phyloP scores from a whole-genome alignment of 2,888 invertebrate species.

The Pyrocoelia pectoralis region DNA sequence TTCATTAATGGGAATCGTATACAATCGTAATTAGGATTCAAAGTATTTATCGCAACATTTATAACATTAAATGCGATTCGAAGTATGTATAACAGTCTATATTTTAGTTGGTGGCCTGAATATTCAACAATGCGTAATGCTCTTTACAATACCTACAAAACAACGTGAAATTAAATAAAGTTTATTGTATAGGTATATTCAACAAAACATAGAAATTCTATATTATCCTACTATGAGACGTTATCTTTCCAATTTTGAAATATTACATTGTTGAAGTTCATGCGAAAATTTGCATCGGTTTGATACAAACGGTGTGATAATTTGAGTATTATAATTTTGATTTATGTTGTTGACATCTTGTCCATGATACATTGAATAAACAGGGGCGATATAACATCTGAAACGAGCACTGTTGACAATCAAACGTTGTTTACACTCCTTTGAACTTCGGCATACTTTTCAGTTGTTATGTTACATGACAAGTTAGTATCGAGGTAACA shows the following conservation, averaged over 20 bases:
- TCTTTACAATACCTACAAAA: no score
- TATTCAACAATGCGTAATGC: no score
- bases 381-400: no score
- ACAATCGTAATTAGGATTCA: slow-evolving; percentile 7
- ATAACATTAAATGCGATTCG: slow-evolving; percentile 7
- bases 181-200: not conserved
- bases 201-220: not conserved
- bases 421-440: no score
- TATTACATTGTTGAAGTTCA: not conserved
- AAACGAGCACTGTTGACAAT: no score
- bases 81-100: not conserved
- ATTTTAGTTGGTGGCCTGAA: not conserved
- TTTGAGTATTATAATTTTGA: not conserved
- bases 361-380: no score
- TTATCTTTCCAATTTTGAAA: not conserved
- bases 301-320: not conserved
- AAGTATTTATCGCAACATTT: slow-evolving; percentile 2
- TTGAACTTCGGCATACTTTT: no score
- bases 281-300: not conserved
- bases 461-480: no score
- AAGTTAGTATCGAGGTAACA: no score
- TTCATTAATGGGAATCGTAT: not conserved
- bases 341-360: not conserved
- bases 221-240: not conserved
- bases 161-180: not conserved